Percentiles rank a stretch among this genome's conserved stretches.
phyloP scores from a whole-genome alignment of 2,797 vertebrate species.

The Muscicapa striata region DNA sequence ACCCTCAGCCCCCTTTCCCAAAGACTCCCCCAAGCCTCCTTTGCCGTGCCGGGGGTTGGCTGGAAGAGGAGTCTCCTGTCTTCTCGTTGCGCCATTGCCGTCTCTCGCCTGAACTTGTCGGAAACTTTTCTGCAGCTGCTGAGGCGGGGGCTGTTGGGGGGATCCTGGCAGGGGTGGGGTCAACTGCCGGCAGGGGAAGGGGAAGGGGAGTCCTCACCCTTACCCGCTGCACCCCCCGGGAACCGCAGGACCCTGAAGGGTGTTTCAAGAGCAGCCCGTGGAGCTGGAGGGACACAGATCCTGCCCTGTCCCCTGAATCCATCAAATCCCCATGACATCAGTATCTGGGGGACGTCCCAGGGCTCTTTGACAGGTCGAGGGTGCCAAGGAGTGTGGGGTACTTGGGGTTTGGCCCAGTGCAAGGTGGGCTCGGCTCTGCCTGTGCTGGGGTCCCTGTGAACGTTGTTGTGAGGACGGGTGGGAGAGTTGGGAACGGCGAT shows the following conservation, averaged over 20 bases:
- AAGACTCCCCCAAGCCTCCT: background rate
- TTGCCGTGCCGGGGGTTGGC: background rate
- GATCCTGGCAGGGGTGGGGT: background rate
- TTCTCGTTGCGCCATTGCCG: background rate
- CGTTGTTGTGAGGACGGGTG: fast-evolving
- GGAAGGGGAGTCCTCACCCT: background rate
- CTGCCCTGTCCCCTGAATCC: background rate
- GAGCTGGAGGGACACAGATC: background rate
- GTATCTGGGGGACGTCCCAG: fast-evolving
- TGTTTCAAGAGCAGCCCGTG: background rate
- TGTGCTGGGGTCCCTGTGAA: background rate
- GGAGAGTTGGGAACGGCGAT: fast-evolving
- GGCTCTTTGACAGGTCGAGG: background rate
- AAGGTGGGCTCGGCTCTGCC: fast-evolving
- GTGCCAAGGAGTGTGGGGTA: background rate
- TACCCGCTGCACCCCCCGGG: fast-evolving
- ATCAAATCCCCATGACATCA: fast-evolving
- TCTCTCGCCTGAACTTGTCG: background rate
- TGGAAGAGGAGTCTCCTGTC: background rate
- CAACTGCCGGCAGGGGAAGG: background rate
- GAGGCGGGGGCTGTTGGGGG: fast-evolving
- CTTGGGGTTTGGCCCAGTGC: background rate
- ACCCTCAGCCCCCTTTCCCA: background rate
- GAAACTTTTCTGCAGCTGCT: constrained; percentile 8
- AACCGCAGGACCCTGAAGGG: fast-evolving